A percentile compares a stretch with the other conserved stretches of the same genome.
phyloP scores from a whole-genome alignment of 2,888 invertebrate species.

The Thereva nobilitata region DNA sequence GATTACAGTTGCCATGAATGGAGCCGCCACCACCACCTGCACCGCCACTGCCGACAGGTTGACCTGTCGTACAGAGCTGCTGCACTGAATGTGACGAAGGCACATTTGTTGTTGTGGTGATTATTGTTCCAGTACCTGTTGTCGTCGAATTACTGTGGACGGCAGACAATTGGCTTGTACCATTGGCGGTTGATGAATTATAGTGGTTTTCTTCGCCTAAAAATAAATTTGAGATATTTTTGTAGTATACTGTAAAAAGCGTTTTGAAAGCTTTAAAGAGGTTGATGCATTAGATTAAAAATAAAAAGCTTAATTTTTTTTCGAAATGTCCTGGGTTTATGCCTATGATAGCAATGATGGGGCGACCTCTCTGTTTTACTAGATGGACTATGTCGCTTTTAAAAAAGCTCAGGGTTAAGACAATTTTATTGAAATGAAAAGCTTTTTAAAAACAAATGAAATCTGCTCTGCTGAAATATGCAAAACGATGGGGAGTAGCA shows the following conservation, averaged over 20 bases:
- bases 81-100: conserved; percentile 58
- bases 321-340: not conserved
- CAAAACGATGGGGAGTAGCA: too few species aligned
- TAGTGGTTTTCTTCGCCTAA: conserved; percentile 57
- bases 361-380: not conserved
- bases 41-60: not conserved
- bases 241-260: conserved; percentile 6
- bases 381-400: not conserved
- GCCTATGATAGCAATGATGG: not conserved
- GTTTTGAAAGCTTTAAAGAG: not conserved
- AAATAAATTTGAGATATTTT: conserved; percentile 23
- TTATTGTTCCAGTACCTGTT: conserved; percentile 49
- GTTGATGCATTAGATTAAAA: not conserved
- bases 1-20: conserved; percentile 49
- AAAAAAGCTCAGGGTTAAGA: too few species aligned
- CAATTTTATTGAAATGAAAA: too few species aligned
- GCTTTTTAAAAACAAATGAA: too few species aligned
- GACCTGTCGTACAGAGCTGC: conserved; percentile 51
- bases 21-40: not conserved
- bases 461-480: too few species aligned
- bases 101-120: conserved; percentile 48
- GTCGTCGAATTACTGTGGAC: conserved; percentile 57
- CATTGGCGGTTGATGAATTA: conserved; percentile 50
- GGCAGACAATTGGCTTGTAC: conserved; percentile 55
- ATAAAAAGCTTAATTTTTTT: not conserved